Conservation (phyloP, 2,888 invertebrate genomes). For the Plagiodera versicolora region DNA sequence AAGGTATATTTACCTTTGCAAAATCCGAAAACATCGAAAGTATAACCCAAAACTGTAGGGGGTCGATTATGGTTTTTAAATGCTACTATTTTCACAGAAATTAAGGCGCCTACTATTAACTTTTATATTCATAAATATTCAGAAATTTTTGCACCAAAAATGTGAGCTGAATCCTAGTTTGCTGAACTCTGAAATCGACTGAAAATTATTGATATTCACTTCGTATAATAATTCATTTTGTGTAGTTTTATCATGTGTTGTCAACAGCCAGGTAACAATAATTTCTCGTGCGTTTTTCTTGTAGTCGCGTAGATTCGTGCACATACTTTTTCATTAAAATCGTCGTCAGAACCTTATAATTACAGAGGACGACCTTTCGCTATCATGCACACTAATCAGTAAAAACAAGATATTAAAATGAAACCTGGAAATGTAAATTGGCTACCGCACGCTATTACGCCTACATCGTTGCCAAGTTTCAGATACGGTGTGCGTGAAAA, state of each 20-base stretch:
- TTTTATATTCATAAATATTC: no score
- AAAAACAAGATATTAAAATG: constrained; percentile 34
- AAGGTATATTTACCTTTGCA: background rate
- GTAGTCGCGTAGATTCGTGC: constrained; percentile 21
- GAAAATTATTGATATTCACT: no score
- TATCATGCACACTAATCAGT: constrained; percentile 24
- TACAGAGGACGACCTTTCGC: constrained; percentile 21
- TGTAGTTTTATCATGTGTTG: no score
- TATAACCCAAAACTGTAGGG: background rate
- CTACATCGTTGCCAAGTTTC: constrained; percentile 45
- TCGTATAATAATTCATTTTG: no score
- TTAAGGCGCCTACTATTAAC: no score
- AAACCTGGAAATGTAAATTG: constrained; percentile 46
- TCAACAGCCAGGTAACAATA: background rate
- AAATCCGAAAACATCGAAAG: background rate
- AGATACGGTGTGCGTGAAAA: no score
- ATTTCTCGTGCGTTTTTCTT: constrained; percentile 17
- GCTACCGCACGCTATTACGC: constrained; percentile 47
- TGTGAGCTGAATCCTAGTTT: no score
- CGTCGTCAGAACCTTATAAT: constrained; percentile 27
- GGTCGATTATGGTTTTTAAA: background rate
- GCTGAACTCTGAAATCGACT: no score
- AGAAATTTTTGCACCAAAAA: no score
- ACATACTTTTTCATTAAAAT: constrained; percentile 27
- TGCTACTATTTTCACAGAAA: no score